Evolutionary conservation across 2,113 vertebrate genomes (phyloP), one percentile per base, ranked within the genome.

Genomic region (Diglossa brunneiventris): DNA sequence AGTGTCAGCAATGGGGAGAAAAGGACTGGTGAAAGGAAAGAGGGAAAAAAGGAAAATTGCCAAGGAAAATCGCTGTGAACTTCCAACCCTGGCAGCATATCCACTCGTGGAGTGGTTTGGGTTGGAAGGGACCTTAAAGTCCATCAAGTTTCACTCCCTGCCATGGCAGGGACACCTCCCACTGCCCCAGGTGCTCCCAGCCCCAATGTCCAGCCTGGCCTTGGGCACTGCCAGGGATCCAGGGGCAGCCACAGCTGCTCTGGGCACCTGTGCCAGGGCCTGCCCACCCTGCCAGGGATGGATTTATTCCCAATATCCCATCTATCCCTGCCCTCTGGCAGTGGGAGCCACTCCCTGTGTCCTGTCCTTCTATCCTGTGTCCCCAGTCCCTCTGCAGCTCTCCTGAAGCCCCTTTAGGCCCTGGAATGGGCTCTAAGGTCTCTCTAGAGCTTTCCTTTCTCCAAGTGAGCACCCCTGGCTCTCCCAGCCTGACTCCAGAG

Each of bases 251-350:
- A 1, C 76, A 73, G 35, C 67, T 42, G 2, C 18, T 80, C 68
- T 73, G 50, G 42, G 24, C 13, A 63, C 4, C 56, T 23, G 15
- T 33, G 15, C 28, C 63, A 62, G 33, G 7, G 1, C 37, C n/a
- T 56, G 0, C 9, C 50, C 42, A 33, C 22, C 35, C 31, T 58
- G 1, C 0, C 59, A 59, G 18, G 9, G 26, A 66, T 3, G 0
- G 2, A 46, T 69, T 69, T 0, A 13, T 69, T 2, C 55, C 63
- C 63, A 28, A 10, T 0, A 2, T 89, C 33, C 37, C 52, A 52
- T 3, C 68, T 1, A 33, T 0, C 3, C 2, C 37, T 33, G 10
- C 8, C 49, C 28, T 16, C 10, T 33, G 27, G 4, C 37, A 52
- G 0, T 27, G 9, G 6, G 3, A 52, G 13, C 23, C 44, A 74